Evolutionary conservation across 2,797 vertebrate species (phyloP).

Genomic region (Sebastes miniatus): DNA sequence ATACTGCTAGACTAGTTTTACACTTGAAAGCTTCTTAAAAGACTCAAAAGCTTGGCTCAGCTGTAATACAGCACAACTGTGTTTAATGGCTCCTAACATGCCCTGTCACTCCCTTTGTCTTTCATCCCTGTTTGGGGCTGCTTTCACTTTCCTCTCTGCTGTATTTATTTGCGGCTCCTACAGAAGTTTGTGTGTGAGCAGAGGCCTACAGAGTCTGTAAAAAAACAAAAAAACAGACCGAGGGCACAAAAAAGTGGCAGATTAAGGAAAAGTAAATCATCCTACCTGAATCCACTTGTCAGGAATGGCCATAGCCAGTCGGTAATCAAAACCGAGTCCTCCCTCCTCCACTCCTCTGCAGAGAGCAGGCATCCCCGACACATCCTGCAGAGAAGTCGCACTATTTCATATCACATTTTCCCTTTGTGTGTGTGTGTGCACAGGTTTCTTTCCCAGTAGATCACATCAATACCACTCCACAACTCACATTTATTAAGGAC

Average conservation of each 20-base stretch:
- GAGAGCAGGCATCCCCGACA: slow-evolving; percentile 97
- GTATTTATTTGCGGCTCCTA: neutral
- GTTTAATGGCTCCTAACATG: slow-evolving; percentile 32
- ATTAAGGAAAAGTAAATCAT: slow-evolving; percentile 23
- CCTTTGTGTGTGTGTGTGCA: slow-evolving; percentile 25
- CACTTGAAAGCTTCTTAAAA: slow-evolving; percentile 45
- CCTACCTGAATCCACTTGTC: slow-evolving; percentile 99
- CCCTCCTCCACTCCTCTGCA: slow-evolving; percentile 89
- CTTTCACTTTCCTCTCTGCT: slow-evolving; percentile 10
- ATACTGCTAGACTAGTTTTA: slow-evolving; percentile 16
- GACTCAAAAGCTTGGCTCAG: slow-evolving; percentile 44
- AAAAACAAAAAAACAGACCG: neutral
- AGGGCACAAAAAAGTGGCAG: neutral
- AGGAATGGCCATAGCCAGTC: slow-evolving; percentile 96
- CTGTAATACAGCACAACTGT: slow-evolving; percentile 32
- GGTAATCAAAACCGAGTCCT: slow-evolving; percentile 95
- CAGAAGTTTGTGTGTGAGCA: neutral
- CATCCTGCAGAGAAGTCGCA: slow-evolving; percentile 85
- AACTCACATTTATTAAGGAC: slow-evolving; percentile 8
- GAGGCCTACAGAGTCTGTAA: neutral
- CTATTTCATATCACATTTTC: slow-evolving; percentile 37
- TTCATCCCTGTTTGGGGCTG: slow-evolving; percentile 26
- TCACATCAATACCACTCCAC: slow-evolving; percentile 31
- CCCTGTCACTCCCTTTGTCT: slow-evolving; percentile 36
- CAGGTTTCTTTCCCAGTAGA: slow-evolving; percentile 30